A percentile compares a stretch with the other conserved stretches of the same genome.
These are phyloP conservation scores for Capricornis sumatraensis DNA, from an alignment of 2,113 vertebrate genomes.

Conservation along the genomic window DNA sequence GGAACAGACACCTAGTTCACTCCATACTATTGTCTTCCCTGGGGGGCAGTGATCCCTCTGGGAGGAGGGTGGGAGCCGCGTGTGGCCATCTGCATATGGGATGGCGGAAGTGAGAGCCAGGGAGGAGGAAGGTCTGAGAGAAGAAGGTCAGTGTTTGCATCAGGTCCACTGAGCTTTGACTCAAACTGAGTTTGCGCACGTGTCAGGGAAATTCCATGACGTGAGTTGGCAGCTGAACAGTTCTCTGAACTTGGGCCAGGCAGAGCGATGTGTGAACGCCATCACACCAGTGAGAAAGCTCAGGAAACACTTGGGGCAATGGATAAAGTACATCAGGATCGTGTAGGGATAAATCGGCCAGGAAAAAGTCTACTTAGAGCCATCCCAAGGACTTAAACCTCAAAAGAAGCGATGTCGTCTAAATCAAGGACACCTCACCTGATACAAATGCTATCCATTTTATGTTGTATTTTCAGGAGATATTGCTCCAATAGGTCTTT, in stretches of 20 bases:
- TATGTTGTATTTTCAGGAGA: neutral
- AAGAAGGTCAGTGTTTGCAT: neutral
- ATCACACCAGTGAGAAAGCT: neutral
- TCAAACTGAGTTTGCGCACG: neutral
- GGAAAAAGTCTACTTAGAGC: neutral
- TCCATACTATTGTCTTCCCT: neutral
- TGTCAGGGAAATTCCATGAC: neutral
- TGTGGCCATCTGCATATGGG: neutral
- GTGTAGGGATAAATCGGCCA: fast-evolving
- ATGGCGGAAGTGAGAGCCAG: neutral
- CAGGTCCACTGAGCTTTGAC: neutral
- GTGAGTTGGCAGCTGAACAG: neutral
- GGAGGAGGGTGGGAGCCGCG: neutral
- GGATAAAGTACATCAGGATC: neutral
- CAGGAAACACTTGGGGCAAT: neutral
- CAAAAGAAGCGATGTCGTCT: neutral
- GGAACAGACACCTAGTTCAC: neutral
- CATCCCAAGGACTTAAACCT: neutral
- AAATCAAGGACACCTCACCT: neutral
- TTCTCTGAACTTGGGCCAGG: neutral
- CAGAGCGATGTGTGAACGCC: neutral
- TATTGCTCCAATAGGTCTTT: neutral
- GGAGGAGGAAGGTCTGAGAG: neutral
- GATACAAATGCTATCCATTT: neutral
- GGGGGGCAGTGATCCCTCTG: neutral